Percentiles rank a stretch among this genome's conserved stretches.
These are phyloP conservation scores for Oceanodroma leucorhoa DNA, from an alignment of 2,797 vertebrate genomes.

Conservation along the genomic window DNA sequence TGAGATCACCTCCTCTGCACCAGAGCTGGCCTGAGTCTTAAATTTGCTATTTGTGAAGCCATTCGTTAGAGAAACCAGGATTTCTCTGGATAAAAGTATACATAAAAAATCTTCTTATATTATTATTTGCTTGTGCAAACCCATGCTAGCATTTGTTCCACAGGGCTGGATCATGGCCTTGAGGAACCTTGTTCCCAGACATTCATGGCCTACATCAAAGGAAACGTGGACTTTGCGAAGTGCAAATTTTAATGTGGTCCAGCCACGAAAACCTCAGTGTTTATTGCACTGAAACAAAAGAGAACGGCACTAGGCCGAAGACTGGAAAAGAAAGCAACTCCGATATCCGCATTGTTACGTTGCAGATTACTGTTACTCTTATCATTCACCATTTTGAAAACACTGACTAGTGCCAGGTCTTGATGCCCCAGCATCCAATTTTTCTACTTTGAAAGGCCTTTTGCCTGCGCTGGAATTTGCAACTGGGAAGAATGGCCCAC, in stretches of 20 bases:
- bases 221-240: not conserved
- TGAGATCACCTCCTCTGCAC: not conserved
- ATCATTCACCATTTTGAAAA: not conserved
- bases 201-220: not conserved
- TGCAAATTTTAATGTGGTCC: not conserved
- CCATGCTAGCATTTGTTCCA: not conserved
- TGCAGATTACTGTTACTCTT: not conserved
- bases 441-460: not conserved
- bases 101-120: not conserved
- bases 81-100: not conserved
- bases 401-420: not conserved
- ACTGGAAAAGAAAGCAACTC: not conserved
- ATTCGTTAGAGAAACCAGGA: not conserved
- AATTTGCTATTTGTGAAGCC: not conserved
- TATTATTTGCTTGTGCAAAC: not conserved
- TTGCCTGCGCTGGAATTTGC: conserved; percentile 29
- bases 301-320: not conserved
- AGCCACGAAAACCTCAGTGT: not conserved
- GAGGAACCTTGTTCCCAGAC: not conserved
- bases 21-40: not conserved
- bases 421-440: not conserved
- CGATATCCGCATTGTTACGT: fast-evolving
- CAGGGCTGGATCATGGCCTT: not conserved
- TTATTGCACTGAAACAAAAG: not conserved
- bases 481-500: not conserved